phyloP scores from a whole-genome alignment of 1,140 invertebrate genomes.

The Orchesella cincta region DNA sequence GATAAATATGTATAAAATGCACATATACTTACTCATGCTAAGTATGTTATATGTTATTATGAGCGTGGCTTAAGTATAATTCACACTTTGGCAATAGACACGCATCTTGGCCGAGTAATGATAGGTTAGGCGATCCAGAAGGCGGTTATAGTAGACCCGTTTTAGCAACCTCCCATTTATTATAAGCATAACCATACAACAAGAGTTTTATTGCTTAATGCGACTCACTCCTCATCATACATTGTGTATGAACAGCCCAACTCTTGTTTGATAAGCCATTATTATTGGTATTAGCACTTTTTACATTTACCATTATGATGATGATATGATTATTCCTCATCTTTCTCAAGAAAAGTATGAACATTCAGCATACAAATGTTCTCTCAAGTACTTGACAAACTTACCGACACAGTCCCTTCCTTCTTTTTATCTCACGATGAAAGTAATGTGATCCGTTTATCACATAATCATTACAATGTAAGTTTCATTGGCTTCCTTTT shows the following conservation, averaged over 20 bases:
- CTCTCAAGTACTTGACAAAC: too few relatives aligned
- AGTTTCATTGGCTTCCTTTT: too few relatives aligned
- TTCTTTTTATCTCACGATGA: too few relatives aligned
- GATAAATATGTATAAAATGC: too few relatives aligned
- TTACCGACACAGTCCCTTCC: too few relatives aligned
- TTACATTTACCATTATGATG: background rate
- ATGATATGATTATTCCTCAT: constrained; percentile 8
- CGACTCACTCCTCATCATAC: constrained; percentile 17
- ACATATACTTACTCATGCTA: too few relatives aligned
- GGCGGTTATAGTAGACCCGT: constrained; percentile 25
- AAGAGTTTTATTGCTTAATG: constrained; percentile 8
- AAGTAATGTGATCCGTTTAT: too few relatives aligned
- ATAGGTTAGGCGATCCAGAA: constrained; percentile 25
- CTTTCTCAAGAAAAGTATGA: too few relatives aligned
- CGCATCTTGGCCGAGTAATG: constrained; percentile 23
- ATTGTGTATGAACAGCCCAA: background rate
- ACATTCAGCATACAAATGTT: too few relatives aligned
- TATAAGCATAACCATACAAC: constrained; percentile 20
- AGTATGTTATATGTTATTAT: background rate
- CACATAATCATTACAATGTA: too few relatives aligned
- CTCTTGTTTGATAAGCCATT: constrained; percentile 16
- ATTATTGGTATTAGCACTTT: background rate
- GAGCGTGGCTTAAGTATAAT: constrained; percentile 20
- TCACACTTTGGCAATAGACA: constrained; percentile 28
- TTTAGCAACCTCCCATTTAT: constrained; percentile 29